phyloP scores from a whole-genome alignment of 2,888 invertebrate genomes.

The Pristionchus maxplancki region DNA sequence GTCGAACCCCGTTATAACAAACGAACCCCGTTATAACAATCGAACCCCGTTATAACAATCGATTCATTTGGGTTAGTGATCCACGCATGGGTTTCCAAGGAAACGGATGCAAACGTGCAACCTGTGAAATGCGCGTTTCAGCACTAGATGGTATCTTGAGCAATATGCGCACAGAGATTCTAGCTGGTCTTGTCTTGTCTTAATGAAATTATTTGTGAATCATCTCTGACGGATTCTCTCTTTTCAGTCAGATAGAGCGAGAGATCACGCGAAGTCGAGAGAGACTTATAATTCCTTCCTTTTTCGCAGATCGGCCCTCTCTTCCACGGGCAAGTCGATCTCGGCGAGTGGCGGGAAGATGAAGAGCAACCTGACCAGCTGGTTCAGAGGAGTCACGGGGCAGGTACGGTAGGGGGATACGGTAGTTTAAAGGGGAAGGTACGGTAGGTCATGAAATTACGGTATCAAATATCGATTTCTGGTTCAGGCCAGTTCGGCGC shows the following conservation, averaged over 20 bases:
- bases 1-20: too few species aligned
- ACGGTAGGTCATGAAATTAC: not conserved
- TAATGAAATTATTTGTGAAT: too few species aligned
- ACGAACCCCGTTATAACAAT: too few species aligned
- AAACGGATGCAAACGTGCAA: not conserved
- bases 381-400: constrained; percentile 61
- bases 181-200: too few species aligned
- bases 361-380: constrained; percentile 66
- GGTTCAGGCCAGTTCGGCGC: constrained; percentile 18
- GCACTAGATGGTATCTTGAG: not conserved
- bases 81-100: too few species aligned
- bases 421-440: not conserved
- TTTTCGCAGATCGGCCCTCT: constrained; percentile 61
- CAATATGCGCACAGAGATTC: too few species aligned
- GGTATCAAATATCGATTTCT: not conserved
- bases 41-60: too few species aligned
- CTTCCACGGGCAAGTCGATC: constrained; percentile 70
- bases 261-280: too few species aligned
- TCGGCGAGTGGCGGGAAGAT: constrained; percentile 66
- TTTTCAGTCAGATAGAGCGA: too few species aligned
- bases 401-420: constrained; percentile 22
- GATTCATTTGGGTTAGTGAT: too few species aligned
- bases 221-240: too few species aligned
- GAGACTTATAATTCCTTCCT: not conserved
- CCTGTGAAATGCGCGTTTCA: not conserved